A percentile compares a stretch with the other conserved stretches of the same genome.
Evolutionary conservation across 2,113 vertebrate genomes (phyloP).

Genomic region (Elephantulus edwardii): DNA sequence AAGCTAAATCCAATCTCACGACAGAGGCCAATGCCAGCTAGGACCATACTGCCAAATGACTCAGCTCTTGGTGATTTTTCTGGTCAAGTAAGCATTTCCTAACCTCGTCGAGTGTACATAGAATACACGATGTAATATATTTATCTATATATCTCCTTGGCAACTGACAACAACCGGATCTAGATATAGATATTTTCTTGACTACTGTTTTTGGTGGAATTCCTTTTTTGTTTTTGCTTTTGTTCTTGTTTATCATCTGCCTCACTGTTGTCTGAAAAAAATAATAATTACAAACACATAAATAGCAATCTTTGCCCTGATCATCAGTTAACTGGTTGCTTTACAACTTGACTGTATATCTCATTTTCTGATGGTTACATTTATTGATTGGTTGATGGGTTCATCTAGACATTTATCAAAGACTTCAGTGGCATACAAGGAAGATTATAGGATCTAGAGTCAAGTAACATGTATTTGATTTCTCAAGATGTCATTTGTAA

Average conservation of each 20-base stretch:
- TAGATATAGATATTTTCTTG: background rate
- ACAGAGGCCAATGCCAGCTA: slow-evolving; percentile 3
- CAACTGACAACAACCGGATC: accelerated
- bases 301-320: background rate
- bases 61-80: background rate
- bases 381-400: background rate
- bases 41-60: background rate
- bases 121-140: too few species aligned
- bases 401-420: background rate
- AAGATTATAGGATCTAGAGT: background rate
- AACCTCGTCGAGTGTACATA: background rate
- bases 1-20: slow-evolving; percentile 43
- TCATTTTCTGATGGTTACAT: slow-evolving; percentile 12
- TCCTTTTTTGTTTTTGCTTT: background rate
- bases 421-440: too few species aligned
- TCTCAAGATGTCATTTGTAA: background rate
- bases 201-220: background rate
- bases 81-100: background rate
- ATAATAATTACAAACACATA: background rate
- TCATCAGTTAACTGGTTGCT: background rate
- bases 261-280: background rate
- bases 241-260: background rate
- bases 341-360: background rate
- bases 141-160: background rate
- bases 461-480: accelerated